Evolutionary conservation across 2,888 invertebrate species (phyloP).

Genomic region (Acleris literana): DNA sequence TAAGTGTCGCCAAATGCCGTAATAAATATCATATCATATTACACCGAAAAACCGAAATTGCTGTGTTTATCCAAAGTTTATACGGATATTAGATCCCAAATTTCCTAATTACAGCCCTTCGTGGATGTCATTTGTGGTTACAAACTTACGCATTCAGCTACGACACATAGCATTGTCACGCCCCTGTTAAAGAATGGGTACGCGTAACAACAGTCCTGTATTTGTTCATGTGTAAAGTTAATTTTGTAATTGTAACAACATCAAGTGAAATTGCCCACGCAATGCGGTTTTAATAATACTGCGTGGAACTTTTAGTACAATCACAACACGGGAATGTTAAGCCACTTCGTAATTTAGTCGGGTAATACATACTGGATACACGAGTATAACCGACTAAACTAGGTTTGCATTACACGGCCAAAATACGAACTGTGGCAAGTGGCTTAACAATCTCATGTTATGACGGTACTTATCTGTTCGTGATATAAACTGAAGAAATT

Average conservation of each 20-base stretch:
- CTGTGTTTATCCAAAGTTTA: neutral
- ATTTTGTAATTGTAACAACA: neutral
- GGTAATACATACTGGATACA: no score
- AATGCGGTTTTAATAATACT: constrained; percentile 14
- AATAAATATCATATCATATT: constrained; percentile 5
- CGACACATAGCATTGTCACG: neutral
- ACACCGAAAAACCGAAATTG: constrained; percentile 1
- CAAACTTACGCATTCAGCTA: constrained; percentile 2
- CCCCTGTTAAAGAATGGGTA: neutral
- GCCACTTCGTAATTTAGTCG: no score
- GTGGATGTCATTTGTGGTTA: constrained; percentile 7
- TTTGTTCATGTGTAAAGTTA: neutral
- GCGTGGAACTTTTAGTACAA: neutral
- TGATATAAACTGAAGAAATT: no score
- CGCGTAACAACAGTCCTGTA: no score
- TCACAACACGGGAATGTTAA: no score
- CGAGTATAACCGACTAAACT: no score
- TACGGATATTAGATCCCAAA: constrained; percentile 2
- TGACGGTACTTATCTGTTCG: no score
- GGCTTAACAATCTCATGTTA: no score
- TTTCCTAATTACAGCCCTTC: constrained; percentile 7
- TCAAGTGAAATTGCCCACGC: neutral
- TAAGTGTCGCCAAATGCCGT: neutral
- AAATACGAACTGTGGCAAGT: no score
- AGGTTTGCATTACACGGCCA: no score